Base-by-base conservation (phyloP, 1,140 invertebrate species). In the Nasonia longicornis region DNA sequence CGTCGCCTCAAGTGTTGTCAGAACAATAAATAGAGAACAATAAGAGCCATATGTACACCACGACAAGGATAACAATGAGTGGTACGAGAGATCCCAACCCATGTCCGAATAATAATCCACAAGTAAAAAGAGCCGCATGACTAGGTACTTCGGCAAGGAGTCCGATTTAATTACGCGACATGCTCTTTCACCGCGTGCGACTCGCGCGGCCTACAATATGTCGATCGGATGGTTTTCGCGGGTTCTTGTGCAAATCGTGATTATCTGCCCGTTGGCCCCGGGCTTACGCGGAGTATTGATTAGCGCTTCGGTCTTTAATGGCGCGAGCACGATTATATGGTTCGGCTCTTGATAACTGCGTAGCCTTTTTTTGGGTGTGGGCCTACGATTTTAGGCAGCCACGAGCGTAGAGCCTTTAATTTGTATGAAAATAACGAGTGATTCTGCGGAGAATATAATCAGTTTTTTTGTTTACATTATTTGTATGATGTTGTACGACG, bases 111-210 rank as follows among this genome's bases (percentile, higher is more conserved):
- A 48, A 48, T 48, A 48, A 48, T 48, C 12, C 12, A 16, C 45
- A 48, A 48, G 2, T 16, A 48, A 48, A 48, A 58, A 58, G 16
- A 58, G 16, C 16, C 20, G 20, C 6, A 58, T 58, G 52, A 58
- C 45, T 58, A 58, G 6, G 16, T 20, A 20, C 38, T 58, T 58
- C 69, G 52, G 38, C 4, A 10, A 8, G 66, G 20, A 70, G 66
- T 72, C 73, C 76, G 69, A 81, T 84, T 74, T 77, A 52, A 74
- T 74, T 74, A 70, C 78, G 77, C 82, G 31, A 72, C 38, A 72
- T 72, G 72, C 20, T 7, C 20, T 42, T 71, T 71, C 10, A 29
- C n/a, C n/a, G 66, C 66, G 22, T 26, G 72, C n/a, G 72, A 52
- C 45, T 52, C 42, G 16, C 22, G 48, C 45, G 70, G 35, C 67